phyloP scores from a whole-genome alignment of 37 sponge, comb jelly and placozoan species.

The Cladorhizidae sp. region DNA sequence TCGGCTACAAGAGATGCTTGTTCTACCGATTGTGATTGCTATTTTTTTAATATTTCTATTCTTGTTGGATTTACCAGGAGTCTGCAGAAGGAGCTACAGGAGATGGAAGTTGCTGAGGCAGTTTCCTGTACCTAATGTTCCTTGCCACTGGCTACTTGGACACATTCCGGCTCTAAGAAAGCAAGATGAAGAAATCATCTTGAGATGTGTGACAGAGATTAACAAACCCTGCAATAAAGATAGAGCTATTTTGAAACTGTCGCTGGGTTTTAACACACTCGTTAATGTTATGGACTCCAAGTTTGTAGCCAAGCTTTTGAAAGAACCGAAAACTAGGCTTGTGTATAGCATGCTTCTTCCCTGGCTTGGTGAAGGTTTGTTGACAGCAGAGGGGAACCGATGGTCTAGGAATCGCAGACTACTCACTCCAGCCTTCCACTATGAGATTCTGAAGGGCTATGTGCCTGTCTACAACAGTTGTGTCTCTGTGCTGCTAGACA shows the following conservation, averaged over 20 bases:
- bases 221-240: background rate
- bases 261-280: background rate
- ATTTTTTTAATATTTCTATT: too few species aligned
- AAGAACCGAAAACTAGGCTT: too few species aligned
- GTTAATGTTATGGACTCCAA: background rate
- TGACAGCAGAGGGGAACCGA: conserved; percentile 70
- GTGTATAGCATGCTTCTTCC: conserved; percentile 20
- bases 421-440: too few species aligned
- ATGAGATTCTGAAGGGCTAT: too few species aligned
- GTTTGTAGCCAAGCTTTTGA: too few species aligned
- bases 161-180: background rate
- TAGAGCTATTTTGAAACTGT: background rate
- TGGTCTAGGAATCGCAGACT: conserved; percentile 76
- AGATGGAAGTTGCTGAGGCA: too few species aligned
- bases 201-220: background rate
- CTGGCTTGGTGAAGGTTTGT: conserved; percentile 57
- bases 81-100: too few species aligned
- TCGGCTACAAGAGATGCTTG: too few species aligned
- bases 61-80: too few species aligned
- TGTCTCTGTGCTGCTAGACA: too few species aligned
- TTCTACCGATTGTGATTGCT: too few species aligned
- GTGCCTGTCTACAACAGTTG: too few species aligned
- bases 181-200: background rate
- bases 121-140: background rate
- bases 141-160: background rate